Evolutionary conservation across 2,797 vertebrate species (phyloP).

Genomic region (Paramormyrops hopkinsi): DNA sequence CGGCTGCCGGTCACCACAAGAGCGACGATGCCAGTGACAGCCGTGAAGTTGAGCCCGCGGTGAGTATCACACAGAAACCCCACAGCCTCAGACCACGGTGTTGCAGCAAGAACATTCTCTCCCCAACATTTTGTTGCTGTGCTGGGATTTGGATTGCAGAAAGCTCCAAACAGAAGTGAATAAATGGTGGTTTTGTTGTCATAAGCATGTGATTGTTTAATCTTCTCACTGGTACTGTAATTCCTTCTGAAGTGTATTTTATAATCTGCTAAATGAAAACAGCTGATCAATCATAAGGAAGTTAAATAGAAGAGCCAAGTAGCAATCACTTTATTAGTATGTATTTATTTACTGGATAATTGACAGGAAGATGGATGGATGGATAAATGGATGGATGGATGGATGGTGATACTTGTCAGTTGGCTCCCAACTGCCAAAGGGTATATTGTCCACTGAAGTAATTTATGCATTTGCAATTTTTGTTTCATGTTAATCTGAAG

Average conservation of each 20-base stretch:
- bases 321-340: not conserved
- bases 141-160: not conserved
- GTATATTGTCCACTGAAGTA: not conserved
- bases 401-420: not conserved
- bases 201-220: not conserved
- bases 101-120: not conserved
- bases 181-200: not conserved
- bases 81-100: not conserved
- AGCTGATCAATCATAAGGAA: not conserved
- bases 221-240: not conserved
- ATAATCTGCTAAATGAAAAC: not conserved
- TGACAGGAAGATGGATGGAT: not conserved
- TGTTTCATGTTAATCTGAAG: not conserved
- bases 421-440: not conserved
- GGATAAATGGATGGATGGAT: not conserved
- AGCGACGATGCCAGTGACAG: constrained; percentile 63
- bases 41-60: constrained; percentile 55
- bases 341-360: not conserved
- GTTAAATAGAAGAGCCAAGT: not conserved
- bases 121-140: not conserved
- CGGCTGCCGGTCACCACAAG: constrained; percentile 28
- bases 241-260: not conserved
- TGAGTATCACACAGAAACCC: constrained; percentile 35
- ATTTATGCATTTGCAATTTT: not conserved
- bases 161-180: not conserved